Base-by-base conservation (phyloP, 2,888 invertebrate species). In the Anoncus sp. region DNA sequence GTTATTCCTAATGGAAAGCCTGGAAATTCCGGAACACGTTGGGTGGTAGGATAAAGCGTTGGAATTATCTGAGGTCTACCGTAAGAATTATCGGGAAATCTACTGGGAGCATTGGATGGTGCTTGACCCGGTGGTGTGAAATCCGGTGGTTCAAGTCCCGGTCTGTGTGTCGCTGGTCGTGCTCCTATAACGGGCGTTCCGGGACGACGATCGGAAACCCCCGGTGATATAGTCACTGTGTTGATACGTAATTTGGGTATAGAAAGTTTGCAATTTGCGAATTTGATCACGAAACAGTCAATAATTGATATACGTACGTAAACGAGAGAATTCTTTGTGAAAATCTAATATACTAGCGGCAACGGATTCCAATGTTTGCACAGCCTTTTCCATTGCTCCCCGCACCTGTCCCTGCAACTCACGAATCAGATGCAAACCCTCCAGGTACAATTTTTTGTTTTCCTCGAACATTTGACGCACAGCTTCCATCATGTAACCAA, bases 271-370 rank as follows among this genome's bases (percentile, higher is more conserved):
- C n/a, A n/a, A n/a, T n/a, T n/a, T n/a, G n/a, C n/a, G n/a, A n/a
- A n/a, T n/a, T n/a, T n/a, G n/a, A n/a, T n/a, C n/a, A n/a, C n/a
- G n/a, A n/a, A n/a, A n/a, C n/a, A n/a, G n/a, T n/a, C n/a, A n/a
- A n/a, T 9, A n/a, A 49, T 7, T 49, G 2, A 10, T 16, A 59
- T 70, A 70, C 70, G 59, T 70, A 70, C 70, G 70, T 38, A 43
- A 14, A 20, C 1, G 2, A 35, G n/a, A 3, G 14, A 49, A 9
- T 2, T 67, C 70, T 40, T 2, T 22, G 35, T 60, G 59, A 10
- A 59, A 60, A 18, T 51, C 18, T 4, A 40, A 5, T 16, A 70
- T 49, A 18, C 49, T 70, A 3, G 18, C 2, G 22, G 59, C 59
- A 20, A 59, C 14, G 27, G 18, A 1, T 7, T 70, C 49, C n/a